A percentile compares a stretch with the other conserved stretches of the same genome.
These are phyloP conservation scores for Eulithis prunata DNA, from an alignment of 2,888 invertebrate genomes.

Conservation along the genomic window DNA sequence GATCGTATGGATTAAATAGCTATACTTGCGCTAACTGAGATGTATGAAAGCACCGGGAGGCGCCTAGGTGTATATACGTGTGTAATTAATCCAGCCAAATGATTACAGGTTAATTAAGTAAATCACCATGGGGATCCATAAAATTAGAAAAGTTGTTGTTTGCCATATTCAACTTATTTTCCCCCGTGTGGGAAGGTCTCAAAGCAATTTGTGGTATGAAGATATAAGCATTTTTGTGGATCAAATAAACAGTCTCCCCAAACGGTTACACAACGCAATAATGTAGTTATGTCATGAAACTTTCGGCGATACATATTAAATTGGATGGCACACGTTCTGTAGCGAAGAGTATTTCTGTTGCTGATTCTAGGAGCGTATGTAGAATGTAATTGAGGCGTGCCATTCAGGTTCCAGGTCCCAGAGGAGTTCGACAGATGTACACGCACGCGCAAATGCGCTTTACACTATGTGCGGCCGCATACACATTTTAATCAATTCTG, in stretches of 20 bases:
- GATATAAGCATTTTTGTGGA: conserved; percentile 30
- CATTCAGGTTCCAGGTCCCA: conserved; percentile 59
- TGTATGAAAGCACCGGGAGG: background rate
- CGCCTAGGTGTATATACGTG: background rate
- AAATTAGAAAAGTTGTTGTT: conserved; percentile 37
- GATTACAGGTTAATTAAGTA: conserved; percentile 18
- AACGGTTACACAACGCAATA: conserved; percentile 31
- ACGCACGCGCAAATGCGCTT: conserved; percentile 51
- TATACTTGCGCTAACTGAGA: background rate
- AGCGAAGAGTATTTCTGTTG: conserved; percentile 57
- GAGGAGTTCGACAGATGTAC: conserved; percentile 54
- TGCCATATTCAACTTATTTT: conserved; percentile 34
- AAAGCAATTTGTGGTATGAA: conserved; percentile 32
- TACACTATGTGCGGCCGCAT: conserved; percentile 36
- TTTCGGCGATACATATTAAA: conserved; percentile 53
- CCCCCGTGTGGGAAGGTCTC: conserved; percentile 27
- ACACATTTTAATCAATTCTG: conserved; percentile 25
- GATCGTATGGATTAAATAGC: background rate
- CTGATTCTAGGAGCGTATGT: conserved; percentile 64
- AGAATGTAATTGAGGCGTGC: conserved; percentile 74
- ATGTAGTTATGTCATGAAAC: conserved; percentile 42
- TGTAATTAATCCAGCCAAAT: conserved; percentile 16
- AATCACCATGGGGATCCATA: conserved; percentile 30
- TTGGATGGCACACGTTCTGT: conserved; percentile 58
- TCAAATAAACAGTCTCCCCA: conserved; percentile 34